Base-by-base conservation (phyloP, 2,888 invertebrate species). In the Agrenia bidenticulata region DNA sequence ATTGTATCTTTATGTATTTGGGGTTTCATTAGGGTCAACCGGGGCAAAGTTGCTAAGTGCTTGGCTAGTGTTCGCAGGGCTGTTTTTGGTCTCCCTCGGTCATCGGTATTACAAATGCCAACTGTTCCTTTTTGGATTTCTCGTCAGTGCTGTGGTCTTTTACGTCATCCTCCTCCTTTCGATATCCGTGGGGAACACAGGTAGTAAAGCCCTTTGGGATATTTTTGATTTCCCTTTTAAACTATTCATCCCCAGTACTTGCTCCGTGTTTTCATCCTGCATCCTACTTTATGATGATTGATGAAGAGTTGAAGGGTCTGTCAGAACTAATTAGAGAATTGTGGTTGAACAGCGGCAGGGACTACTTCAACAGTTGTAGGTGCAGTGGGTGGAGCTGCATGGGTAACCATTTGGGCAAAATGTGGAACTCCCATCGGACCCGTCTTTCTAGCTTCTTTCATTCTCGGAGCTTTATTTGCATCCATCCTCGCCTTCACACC, bases 61-160 rank as follows among this genome's bases (percentile, higher is more conserved):
- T 0, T 65, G 81, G 1, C 77, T 84, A 26, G 77, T 87, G 17
- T 83, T 88, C 74, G 69, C 86, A 50, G 89, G 89, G 13, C 51
- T 86, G 1, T 84, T 88, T 72, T 76, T 86, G 0, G 84, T 86
- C 67, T 84, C 85, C 78, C 80, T 83, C 61, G 89, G 89, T 4
- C 88, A 88, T 77, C 81, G 82, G 53, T 86, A 83, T 78, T 86
- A 87, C 77, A 85, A 84, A 78, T 80, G 82, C 70, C 85, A 86
- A 77, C 83, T 86, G 80, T 85, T 85, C 75, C 73, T 87, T 4
- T 80, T 85, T 59, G 86, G 87, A n/a, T 83, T 84, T 71, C 77
- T 85, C 55, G 81, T 82, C 70, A 86, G 86, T 23, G 81, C 83
- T 24, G 77, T 86, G 13, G 75, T 87, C 21, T 83, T 84, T 11